Evolutionary conservation across 2,797 vertebrate genomes (phyloP).

Genomic region (Epinephelus malabaricus): DNA sequence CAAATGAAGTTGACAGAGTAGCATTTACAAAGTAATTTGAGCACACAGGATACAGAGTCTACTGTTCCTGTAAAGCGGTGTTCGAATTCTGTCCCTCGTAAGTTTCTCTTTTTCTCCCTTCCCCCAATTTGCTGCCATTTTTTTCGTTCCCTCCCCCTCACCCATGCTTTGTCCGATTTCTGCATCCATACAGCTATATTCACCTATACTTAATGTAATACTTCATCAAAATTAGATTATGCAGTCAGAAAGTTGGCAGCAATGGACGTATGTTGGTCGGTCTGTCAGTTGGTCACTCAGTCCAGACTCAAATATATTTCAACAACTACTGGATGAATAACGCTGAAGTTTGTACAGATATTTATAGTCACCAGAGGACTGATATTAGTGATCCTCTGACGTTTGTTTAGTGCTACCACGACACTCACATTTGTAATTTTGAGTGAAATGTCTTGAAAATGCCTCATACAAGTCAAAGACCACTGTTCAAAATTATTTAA

Average conservation of each 20-base stretch:
- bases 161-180: neutral
- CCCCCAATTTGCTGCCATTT: conserved; percentile 12
- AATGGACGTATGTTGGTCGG: neutral
- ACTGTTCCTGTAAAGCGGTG: conserved; percentile 47
- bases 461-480: too few relatives aligned
- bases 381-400: neutral
- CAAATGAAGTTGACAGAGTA: conserved; percentile 71
- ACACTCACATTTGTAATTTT: conserved; percentile 1
- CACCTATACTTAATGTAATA: neutral
- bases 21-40: conserved; percentile 75
- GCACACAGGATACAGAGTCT: conserved; percentile 53
- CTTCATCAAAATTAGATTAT: conserved; percentile 1
- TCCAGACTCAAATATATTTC: neutral
- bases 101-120: conserved; percentile 34
- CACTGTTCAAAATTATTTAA: too few relatives aligned
- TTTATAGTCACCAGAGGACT: neutral
- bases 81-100: conserved; percentile 49
- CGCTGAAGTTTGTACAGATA: neutral
- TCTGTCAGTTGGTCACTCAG: neutral
- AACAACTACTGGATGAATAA: neutral
- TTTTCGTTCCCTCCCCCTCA: neutral
- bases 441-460: neutral
- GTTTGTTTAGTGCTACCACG: neutral
- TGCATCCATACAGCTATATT: neutral
- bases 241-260: neutral